Base-by-base conservation (phyloP, 1,140 invertebrate genomes). In the Drusus annulatus region DNA sequence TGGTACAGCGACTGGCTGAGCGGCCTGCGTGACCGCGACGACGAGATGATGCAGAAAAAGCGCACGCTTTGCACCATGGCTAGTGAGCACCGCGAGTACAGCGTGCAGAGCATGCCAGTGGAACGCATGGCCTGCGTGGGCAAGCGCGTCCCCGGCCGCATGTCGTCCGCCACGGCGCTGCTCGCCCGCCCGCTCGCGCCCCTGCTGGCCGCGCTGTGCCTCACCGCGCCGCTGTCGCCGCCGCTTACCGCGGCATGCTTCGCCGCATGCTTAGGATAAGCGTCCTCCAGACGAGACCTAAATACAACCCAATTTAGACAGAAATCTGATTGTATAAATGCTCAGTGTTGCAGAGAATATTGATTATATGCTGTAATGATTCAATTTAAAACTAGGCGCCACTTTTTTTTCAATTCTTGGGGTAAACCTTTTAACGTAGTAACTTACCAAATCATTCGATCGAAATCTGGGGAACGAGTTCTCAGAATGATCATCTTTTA, bases 41-140 rank as follows among this genome's bases (percentile, higher is more conserved):
- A 96, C 85, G 95, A 96, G 84, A 93, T 94, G 91, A 95, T 96
- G 92, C 93, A 95, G 83, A 96, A 95, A 89, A 96, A 96, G 86
- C 91, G 94, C 60, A 95, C 95, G 0, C 90, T 95, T 25, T 96
- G 95, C 87, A 94, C 92, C 52, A 94, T 95, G 92, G 85, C 89
- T 23, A 90, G 89, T 82, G 94, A 95, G 85, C 94, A 94, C 85
- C 91, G 94, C 23, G 95, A 97, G 85, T 97, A 96, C 88, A 93
- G 91, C 82, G 91, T 96, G 51, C 93, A 94, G 84, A 93, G 93
- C 86, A 93, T 96, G 89, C 95, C 95, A 0, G 88, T 95, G 69
- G 94, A 95, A 78, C 93, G 92, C 84, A 95, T 96, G 94, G 93
- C 93, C 80, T 96, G 95, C 88, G 92, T 92, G 58, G 91, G 93